phyloP scores from a whole-genome alignment of 2,113 vertebrate species.

The Drymodes brunneopygia region DNA sequence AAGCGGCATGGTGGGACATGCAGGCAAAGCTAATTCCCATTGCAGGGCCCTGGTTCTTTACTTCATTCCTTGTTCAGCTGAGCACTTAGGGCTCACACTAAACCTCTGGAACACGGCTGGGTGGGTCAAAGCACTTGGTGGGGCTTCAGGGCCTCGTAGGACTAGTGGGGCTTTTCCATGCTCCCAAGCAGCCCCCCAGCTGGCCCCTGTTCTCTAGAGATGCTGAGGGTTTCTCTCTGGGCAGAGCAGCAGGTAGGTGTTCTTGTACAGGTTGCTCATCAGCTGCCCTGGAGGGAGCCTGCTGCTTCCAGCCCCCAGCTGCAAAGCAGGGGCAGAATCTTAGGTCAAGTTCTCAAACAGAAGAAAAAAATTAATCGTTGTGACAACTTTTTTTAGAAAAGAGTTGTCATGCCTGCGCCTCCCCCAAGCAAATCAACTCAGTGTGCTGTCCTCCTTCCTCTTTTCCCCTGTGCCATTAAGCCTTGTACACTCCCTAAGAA shows the following conservation, averaged over 20 bases:
- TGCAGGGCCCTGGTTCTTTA: not conserved
- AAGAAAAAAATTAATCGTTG: not conserved
- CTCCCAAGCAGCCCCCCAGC: not conserved
- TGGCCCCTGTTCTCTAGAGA: fast-evolving
- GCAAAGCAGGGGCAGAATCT: not conserved
- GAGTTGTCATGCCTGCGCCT: not conserved
- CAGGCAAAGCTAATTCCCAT: not conserved
- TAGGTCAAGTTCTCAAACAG: not conserved
- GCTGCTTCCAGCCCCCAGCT: not conserved
- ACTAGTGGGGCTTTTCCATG: not conserved
- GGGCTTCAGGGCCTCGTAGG: not conserved
- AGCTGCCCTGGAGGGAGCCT: slow-evolving; percentile 24
- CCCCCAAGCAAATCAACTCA: not conserved
- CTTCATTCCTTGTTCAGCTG: not conserved
- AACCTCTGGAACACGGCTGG: fast-evolving
- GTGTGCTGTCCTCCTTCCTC: not conserved
- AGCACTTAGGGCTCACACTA: not conserved
- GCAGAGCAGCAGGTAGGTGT: not conserved
- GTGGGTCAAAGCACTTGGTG: not conserved
- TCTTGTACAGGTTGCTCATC: not conserved
- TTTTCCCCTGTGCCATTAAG: not conserved
- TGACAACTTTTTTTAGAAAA: not conserved
- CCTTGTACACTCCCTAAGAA: not conserved
- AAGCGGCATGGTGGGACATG: not conserved
- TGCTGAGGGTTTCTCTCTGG: slow-evolving; percentile 6